Percentiles rank a stretch among this genome's conserved stretches.
Evolutionary conservation across 2,113 vertebrate genomes (phyloP).

Genomic region (Propithecus coquereli): DNA sequence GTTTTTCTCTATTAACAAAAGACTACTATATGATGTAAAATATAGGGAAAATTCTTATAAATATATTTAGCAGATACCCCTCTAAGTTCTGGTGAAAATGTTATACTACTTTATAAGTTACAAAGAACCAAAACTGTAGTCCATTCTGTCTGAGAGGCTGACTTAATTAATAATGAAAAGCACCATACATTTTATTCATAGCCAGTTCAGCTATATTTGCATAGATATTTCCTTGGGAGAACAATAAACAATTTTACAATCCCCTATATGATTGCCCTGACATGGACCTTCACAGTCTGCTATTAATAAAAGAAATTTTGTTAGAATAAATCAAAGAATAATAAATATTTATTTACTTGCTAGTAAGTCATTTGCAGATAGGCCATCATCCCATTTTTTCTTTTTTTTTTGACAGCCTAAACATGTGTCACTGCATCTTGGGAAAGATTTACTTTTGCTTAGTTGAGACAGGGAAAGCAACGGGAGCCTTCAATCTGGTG

Average conservation of each 20-base stretch:
- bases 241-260: background rate
- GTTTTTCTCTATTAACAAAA: constrained; percentile 1
- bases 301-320: constrained; percentile 38
- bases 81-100: background rate
- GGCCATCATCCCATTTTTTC: background rate
- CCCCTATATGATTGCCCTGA: background rate
- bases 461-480: background rate
- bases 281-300: background rate
- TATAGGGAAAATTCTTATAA: background rate
- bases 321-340: background rate
- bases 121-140: background rate
- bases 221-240: constrained; percentile 16
- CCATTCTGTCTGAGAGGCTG: background rate
- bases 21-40: background rate
- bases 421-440: background rate
- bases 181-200: background rate
- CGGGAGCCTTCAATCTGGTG: background rate
- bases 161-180: constrained; percentile 23
- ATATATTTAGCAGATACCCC: background rate
- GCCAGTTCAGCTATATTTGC: background rate
- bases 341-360: constrained; percentile 1
- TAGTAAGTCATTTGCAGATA: background rate
- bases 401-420: background rate
- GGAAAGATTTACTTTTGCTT: constrained; percentile 38
- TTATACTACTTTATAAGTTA: background rate